A percentile compares a stretch with the other conserved stretches of the same genome.
Conservation (phyloP, 2,888 invertebrate genomes). For the Sarcophaga rosellei region DNA sequence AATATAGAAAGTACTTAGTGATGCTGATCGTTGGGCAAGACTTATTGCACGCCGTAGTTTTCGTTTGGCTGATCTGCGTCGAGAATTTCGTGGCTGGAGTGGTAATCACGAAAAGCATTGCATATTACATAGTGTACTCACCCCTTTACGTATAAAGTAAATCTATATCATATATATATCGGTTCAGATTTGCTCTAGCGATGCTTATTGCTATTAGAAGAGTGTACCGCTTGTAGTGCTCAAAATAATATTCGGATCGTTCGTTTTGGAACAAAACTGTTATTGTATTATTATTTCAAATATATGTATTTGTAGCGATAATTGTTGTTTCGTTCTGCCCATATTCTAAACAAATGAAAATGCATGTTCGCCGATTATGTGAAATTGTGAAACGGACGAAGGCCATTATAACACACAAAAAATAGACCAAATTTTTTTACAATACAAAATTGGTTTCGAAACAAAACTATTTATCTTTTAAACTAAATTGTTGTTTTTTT, state of each 20-base stretch:
- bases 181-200: constrained; percentile 4
- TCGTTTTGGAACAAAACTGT: constrained; percentile 28
- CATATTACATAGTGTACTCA: constrained; percentile 79
- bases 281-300: constrained; percentile 48
- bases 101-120: constrained; percentile 80
- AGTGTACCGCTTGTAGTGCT: constrained; percentile 59
- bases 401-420: constrained; percentile 38
- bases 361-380: constrained; percentile 29
- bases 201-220: constrained; percentile 11
- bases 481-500: background rate
- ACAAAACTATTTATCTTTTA: constrained; percentile 35
- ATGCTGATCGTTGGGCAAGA: constrained; percentile 79
- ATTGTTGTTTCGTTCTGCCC: background rate
- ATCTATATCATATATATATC: constrained; percentile 22
- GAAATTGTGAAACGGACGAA: background rate
- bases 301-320: constrained; percentile 10
- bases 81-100: constrained; percentile 80
- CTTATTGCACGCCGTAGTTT: constrained; percentile 78
- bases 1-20: constrained; percentile 77
- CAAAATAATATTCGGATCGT: constrained; percentile 54
- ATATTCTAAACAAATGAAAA: background rate
- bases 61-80: constrained; percentile 76
- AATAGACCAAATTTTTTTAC: constrained; percentile 40
- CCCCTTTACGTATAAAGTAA: constrained; percentile 75
- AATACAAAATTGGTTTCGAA: constrained; percentile 38